Evolutionary conservation across 2,888 invertebrate species (phyloP).

Genomic region (Mesorhabditis spiculigera): DNA sequence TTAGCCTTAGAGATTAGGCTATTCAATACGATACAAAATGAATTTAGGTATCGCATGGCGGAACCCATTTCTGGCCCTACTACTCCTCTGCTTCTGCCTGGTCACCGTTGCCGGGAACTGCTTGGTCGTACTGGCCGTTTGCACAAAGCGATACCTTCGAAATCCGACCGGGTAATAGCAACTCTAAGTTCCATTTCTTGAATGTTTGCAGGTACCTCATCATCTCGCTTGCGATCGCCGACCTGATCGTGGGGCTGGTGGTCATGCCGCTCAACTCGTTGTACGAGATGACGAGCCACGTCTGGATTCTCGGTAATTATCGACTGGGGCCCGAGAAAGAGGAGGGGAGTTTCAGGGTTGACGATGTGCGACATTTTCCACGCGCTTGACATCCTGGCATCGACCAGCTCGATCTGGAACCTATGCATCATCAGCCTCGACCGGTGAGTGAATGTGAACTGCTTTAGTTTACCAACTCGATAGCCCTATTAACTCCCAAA

Average conservation of each 20-base stretch:
- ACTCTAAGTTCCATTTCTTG: slow-evolving; percentile 7
- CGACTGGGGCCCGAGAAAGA: not conserved
- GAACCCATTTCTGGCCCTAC: slow-evolving; percentile 66
- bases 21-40: too few relatives aligned
- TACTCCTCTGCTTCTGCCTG: slow-evolving; percentile 81
- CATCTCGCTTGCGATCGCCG: slow-evolving; percentile 91
- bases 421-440: slow-evolving; percentile 77
- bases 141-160: slow-evolving; percentile 85
- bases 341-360: slow-evolving; percentile 67
- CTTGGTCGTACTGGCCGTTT: slow-evolving; percentile 87
- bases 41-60: slow-evolving; percentile 39
- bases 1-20: too few relatives aligned
- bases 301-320: slow-evolving; percentile 50
- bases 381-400: slow-evolving; percentile 90
- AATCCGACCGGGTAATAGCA: slow-evolving; percentile 78
- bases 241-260: slow-evolving; percentile 88
- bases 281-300: slow-evolving; percentile 55
- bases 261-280: slow-evolving; percentile 83
- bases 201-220: slow-evolving; percentile 74
- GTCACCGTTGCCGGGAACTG: slow-evolving; percentile 92
- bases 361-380: slow-evolving; percentile 98
- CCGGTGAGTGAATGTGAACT: slow-evolving; percentile 37
- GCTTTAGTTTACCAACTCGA: not conserved
- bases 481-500: slow-evolving; percentile 71
- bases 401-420: slow-evolving; percentile 94